These are phyloP conservation scores for Archilochus colubris DNA, from an alignment of 2,113 vertebrate species.

Conservation along the genomic window DNA sequence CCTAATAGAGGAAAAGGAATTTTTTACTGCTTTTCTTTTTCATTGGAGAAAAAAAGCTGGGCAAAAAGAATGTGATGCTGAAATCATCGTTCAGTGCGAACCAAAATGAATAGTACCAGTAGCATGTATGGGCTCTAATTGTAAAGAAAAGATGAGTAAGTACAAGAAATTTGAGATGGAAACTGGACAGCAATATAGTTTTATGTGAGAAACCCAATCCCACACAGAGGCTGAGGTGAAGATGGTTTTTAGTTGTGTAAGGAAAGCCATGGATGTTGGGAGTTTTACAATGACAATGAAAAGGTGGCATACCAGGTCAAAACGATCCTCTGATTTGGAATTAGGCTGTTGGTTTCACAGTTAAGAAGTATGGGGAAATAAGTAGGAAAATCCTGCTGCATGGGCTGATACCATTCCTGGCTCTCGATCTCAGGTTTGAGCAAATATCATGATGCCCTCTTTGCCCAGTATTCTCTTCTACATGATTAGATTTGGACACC, in stretches of 20 bases:
- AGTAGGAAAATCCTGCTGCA: neutral
- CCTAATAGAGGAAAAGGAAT: neutral
- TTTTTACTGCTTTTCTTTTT: neutral
- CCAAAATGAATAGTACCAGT: neutral
- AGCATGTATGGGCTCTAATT: neutral
- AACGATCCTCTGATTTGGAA: neutral
- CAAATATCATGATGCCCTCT: neutral
- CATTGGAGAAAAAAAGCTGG: neutral
- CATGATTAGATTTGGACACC: neutral
- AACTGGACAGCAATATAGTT: neutral
- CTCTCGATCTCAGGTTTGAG: neutral
- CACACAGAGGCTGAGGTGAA: neutral
- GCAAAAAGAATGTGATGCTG: neutral
- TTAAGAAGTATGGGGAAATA: neutral
- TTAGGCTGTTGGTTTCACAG: neutral
- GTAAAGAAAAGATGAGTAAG: neutral
- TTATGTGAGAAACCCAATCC: neutral
- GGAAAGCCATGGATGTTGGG: neutral
- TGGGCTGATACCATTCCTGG: too few relatives aligned
- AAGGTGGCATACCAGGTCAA: neutral
- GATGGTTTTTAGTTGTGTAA: neutral
- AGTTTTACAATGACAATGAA: neutral
- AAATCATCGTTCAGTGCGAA: neutral
- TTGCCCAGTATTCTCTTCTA: neutral
- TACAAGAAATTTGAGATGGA: neutral